A percentile compares a stretch with the other conserved stretches of the same genome.
phyloP scores from a whole-genome alignment of 2,113 vertebrate species.

The Atlantisia rogersi region DNA sequence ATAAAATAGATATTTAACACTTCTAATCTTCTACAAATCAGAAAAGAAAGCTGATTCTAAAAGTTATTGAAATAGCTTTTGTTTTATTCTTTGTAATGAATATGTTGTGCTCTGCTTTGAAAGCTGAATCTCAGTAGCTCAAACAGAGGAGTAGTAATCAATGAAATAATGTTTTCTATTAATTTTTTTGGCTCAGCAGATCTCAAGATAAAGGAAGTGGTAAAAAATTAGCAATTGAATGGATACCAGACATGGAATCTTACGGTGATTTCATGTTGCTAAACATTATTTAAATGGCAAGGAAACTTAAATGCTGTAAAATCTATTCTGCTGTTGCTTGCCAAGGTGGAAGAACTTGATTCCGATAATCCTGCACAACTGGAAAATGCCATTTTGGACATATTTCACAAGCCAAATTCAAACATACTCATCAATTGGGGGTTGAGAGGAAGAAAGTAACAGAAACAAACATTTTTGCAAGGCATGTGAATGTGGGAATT shows the following conservation, averaged over 20 bases:
- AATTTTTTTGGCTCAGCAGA: not conserved
- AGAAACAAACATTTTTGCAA: not conserved
- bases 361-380: not conserved
- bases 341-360: not conserved
- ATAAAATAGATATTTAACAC: not conserved
- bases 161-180: not conserved
- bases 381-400: fast-evolving
- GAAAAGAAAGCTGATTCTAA: not conserved
- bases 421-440: not conserved
- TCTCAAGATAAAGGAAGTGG: not conserved
- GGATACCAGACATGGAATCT: not conserved
- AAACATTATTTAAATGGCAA: not conserved
- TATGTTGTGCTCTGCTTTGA: not conserved
- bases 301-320: not conserved
- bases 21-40: not conserved
- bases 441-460: not conserved
- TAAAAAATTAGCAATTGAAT: not conserved
- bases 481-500: not conserved
- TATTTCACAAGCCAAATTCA: not conserved
- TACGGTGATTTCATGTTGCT: not conserved
- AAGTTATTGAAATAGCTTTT: not conserved
- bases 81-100: not conserved
- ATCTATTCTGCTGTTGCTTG: not conserved
- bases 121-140: not conserved
- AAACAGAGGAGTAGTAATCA: not conserved